Conservation (phyloP, 1,140 invertebrate species). For the Cyphomyrmex costatus region DNA sequence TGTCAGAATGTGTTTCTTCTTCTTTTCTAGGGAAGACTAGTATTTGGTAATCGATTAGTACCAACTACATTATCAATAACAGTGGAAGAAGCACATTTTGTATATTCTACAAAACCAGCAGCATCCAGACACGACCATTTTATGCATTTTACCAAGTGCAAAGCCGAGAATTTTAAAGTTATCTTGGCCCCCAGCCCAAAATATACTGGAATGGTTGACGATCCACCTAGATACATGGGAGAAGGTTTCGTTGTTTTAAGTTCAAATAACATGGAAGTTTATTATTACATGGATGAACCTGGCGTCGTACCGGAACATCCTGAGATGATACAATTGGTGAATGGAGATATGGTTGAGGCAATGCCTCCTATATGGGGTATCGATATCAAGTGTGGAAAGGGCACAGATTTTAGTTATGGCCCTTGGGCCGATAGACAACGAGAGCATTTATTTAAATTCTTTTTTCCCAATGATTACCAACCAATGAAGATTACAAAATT, state of each 20-base stretch:
- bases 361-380: constrained; percentile 97
- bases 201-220: constrained; percentile 97
- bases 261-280: constrained; percentile 97
- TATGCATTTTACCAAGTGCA: constrained; percentile 98
- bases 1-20: neutral
- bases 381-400: constrained; percentile 98
- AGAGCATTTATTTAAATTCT: constrained; percentile 98
- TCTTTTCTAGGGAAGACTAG: constrained; percentile 92
- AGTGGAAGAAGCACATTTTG: constrained; percentile 97
- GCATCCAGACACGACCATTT: constrained; percentile 97
- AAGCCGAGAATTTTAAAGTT: constrained; percentile 97
- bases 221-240: constrained; percentile 98
- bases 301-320: constrained; percentile 96
- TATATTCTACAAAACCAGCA: constrained; percentile 98
- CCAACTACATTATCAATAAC: constrained; percentile 97
- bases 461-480: constrained; percentile 97
- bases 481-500: constrained; percentile 91
- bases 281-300: constrained; percentile 98
- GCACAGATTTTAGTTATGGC: constrained; percentile 98
- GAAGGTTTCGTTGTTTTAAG: constrained; percentile 99
- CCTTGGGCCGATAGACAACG: constrained; percentile 99
- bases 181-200: constrained; percentile 97
- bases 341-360: constrained; percentile 96
- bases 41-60: constrained; percentile 98
- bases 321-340: constrained; percentile 95